These are phyloP conservation scores for Austrolebias charrua DNA, from an alignment of 2,797 vertebrate genomes.

Conservation along the genomic window DNA sequence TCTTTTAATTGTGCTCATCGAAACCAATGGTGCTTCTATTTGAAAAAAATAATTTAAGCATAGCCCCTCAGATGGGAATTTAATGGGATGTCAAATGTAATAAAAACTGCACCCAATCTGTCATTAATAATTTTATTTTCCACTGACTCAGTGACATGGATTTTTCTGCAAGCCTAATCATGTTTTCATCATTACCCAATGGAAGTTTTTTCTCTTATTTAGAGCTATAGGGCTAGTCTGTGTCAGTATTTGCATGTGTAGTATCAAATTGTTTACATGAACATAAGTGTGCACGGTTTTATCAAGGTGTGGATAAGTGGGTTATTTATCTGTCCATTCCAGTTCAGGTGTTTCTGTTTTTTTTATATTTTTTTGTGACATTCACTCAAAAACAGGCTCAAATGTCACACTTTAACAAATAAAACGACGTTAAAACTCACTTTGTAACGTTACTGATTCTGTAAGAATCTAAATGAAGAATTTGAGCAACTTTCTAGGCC, in stretches of 20 bases:
- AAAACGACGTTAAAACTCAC: neutral
- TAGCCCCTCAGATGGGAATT: neutral
- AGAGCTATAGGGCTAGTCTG: neutral
- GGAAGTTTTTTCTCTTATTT: neutral
- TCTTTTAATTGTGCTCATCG: neutral
- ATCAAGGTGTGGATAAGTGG: neutral
- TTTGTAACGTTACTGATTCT: neutral
- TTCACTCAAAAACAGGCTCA: constrained; percentile 1
- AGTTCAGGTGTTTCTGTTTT: neutral
- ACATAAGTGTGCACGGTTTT: neutral
- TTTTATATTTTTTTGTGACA: neutral
- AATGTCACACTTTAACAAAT: constrained; percentile 10
- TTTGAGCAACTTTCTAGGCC: neutral
- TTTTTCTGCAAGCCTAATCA: constrained; percentile 8
- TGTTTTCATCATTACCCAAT: constrained; percentile 2
- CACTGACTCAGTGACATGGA: neutral
- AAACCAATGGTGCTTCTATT: neutral
- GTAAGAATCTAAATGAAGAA: too few species aligned
- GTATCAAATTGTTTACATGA: neutral
- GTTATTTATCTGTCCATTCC: neutral
- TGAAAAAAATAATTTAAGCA: constrained; percentile 6
- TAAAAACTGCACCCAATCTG: constrained; percentile 3
- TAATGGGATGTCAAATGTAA: constrained; percentile 8
- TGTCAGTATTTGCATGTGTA: neutral
- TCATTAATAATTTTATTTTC: constrained; percentile 5